Conservation (phyloP, 2,113 vertebrate species). For the Rhabdornis inornatus region DNA sequence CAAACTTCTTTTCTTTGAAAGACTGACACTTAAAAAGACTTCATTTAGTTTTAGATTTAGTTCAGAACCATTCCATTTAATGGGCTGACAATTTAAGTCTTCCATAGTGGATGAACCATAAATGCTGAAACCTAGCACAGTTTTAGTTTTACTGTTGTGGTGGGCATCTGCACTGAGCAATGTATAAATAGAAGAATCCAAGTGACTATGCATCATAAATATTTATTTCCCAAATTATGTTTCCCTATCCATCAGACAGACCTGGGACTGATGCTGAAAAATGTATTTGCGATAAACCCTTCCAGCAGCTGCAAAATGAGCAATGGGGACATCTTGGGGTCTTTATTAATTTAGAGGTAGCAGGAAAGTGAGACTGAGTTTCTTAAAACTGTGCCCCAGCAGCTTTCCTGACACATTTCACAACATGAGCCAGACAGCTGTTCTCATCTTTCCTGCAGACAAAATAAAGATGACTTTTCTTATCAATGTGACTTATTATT, state of each 20-base stretch:
- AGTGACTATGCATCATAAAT: slow-evolving; percentile 44
- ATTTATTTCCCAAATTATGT: slow-evolving; percentile 49
- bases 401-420: slow-evolving; percentile 23
- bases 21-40: slow-evolving; percentile 32
- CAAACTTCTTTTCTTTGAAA: slow-evolving; percentile 6
- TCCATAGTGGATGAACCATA: slow-evolving; percentile 4
- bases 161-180: slow-evolving; percentile 4
- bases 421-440: slow-evolving; percentile 12
- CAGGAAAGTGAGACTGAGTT: background rate
- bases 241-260: slow-evolving; percentile 6
- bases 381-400: background rate
- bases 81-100: slow-evolving; percentile 35
- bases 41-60: background rate
- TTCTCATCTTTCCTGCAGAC: slow-evolving; percentile 8
- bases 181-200: slow-evolving; percentile 30
- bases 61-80: slow-evolving; percentile 38
- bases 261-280: slow-evolving; percentile 11
- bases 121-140: slow-evolving; percentile 6
- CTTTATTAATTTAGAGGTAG: background rate
- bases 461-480: slow-evolving; percentile 40
- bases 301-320: background rate
- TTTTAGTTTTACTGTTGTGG: slow-evolving; percentile 31
- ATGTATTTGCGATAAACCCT: background rate
- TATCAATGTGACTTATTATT: background rate
- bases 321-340: background rate